phyloP scores from a whole-genome alignment of 2,113 vertebrate genomes.

The Lethenteron camtschaticum region DNA sequence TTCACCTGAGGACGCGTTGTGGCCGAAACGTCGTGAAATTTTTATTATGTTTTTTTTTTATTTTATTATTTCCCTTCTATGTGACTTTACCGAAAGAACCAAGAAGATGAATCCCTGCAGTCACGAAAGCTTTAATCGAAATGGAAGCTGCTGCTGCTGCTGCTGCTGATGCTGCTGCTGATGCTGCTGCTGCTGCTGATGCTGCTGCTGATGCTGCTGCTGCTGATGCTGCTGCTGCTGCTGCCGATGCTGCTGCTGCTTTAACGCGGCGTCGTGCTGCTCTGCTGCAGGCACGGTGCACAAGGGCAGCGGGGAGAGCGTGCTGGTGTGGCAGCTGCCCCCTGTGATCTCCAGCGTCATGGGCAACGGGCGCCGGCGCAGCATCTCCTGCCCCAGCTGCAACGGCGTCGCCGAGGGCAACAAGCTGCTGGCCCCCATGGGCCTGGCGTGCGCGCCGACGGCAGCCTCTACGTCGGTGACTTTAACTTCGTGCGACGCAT shows the following conservation, averaged over 20 bases:
- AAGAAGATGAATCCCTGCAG: too few relatives aligned
- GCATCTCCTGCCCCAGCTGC: conserved; percentile 94
- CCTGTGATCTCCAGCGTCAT: conserved; percentile 84
- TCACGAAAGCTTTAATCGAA: too few relatives aligned
- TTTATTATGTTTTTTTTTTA: too few relatives aligned
- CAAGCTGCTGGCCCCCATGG: conserved; percentile 89
- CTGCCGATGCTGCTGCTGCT: neutral
- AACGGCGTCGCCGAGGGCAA: conserved; percentile 92
- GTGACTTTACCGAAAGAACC: too few relatives aligned
- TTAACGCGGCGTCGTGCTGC: neutral
- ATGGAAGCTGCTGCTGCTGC: too few relatives aligned
- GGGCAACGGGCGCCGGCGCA: conserved; percentile 81
- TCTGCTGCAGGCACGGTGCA: conserved; percentile 60
- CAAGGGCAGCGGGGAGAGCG: conserved; percentile 88
- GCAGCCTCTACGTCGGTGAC: conserved; percentile 88
- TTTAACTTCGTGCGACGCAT: conserved; percentile 91
- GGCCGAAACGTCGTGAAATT: too few relatives aligned
- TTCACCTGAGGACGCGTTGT: too few relatives aligned
- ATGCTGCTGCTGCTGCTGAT: too few relatives aligned
- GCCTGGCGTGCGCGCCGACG: conserved; percentile 76
- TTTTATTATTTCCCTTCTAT: too few relatives aligned
- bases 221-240: too few relatives aligned
- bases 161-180: too few relatives aligned
- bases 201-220: too few relatives aligned
- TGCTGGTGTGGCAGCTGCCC: conserved; percentile 84